A percentile compares a stretch with the other conserved stretches of the same genome.
Conservation (phyloP, 2,888 invertebrate species). For the Hypercompe scribonia region DNA sequence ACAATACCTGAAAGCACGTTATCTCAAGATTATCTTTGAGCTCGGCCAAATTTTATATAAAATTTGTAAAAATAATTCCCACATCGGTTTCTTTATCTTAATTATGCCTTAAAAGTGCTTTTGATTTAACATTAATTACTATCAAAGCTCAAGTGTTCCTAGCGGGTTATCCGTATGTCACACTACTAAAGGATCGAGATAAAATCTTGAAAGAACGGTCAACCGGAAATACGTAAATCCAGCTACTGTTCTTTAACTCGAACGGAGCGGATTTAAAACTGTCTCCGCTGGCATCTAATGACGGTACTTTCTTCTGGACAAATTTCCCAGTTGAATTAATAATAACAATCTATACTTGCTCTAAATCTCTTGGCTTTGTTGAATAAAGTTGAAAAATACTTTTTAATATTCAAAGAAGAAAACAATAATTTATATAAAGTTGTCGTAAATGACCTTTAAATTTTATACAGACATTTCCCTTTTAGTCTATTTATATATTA, state of each 20-base stretch:
- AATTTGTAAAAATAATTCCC: no score
- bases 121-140: neutral
- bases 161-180: conserved; percentile 13
- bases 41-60: no score
- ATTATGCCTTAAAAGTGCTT: no score
- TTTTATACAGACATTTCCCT: neutral
- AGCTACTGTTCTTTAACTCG: conserved; percentile 53
- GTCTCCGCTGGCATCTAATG: conserved; percentile 44
- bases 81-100: no score
- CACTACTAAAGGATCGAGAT: conserved; percentile 49
- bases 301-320: conserved; percentile 39
- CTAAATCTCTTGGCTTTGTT: conserved; percentile 1
- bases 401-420: conserved; percentile 5
- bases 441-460: neutral
- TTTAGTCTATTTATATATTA: neutral
- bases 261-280: conserved; percentile 48
- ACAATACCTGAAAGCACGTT: no score
- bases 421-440: neutral
- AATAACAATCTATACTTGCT: conserved; percentile 26
- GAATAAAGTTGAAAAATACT: neutral
- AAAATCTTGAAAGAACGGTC: conserved; percentile 56
- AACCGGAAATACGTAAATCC: conserved; percentile 64
- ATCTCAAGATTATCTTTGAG: no score
- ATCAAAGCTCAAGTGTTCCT: neutral
- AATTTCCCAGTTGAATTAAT: conserved; percentile 34